A percentile compares a stretch with the other conserved stretches of the same genome.
Evolutionary conservation across 2,113 vertebrate species (phyloP).

Genomic region (Alethe diademata): DNA sequence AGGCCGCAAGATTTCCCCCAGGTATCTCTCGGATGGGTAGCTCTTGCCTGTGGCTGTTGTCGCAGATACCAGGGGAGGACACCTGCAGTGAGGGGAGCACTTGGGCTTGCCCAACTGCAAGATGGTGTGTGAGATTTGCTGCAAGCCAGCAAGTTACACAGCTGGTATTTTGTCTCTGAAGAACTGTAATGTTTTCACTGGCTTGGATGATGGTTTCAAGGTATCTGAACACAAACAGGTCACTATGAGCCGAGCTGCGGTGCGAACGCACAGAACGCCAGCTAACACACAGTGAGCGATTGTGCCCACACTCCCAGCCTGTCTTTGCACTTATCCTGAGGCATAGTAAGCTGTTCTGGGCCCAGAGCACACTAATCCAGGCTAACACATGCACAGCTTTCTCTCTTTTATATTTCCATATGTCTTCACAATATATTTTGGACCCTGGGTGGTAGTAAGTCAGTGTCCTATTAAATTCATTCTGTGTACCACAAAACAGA

Average conservation of each 20-base stretch:
- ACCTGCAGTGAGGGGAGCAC: neutral
- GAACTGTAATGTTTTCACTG: neutral
- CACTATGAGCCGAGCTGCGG: neutral
- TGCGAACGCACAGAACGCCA: neutral
- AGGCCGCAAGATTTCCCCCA: neutral
- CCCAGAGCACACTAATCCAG: neutral
- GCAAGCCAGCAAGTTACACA: neutral
- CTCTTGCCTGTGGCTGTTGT: neutral
- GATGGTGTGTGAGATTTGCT: neutral
- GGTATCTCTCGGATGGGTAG: neutral
- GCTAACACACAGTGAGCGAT: neutral
- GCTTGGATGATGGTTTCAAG: neutral
- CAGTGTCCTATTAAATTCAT: neutral
- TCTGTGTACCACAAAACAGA: neutral
- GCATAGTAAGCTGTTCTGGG: neutral
- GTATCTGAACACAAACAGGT: conserved; percentile 15
- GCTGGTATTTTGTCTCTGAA: neutral
- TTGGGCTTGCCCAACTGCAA: neutral
- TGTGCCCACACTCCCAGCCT: neutral
- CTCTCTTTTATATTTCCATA: neutral
- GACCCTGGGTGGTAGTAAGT: neutral
- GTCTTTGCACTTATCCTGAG: neutral
- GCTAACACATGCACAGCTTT: neutral
- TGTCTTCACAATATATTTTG: neutral
- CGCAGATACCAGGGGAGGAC: neutral